Evolutionary conservation across 2,888 invertebrate genomes (phyloP), one percentile per base, ranked within the genome.

Genomic region (Esperia sulphurella): DNA sequence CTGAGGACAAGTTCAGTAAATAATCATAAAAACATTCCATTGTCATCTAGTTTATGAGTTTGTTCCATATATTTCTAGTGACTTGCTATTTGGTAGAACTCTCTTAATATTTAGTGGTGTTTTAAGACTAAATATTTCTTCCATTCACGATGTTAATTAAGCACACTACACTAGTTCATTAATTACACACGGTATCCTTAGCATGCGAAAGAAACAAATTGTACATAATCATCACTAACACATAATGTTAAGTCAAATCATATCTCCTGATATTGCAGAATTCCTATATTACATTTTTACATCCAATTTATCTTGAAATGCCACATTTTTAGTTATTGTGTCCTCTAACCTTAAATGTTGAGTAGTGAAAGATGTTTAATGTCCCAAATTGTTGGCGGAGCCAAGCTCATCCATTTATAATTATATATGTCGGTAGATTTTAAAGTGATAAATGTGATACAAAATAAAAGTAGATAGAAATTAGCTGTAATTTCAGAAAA

Each of bases 381-480:
- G 14, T 46, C 14, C 14, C 21, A 37, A 28, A 40, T 37, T n/a
- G 6, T 37, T 39, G 39, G 52, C 55, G 54, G 63, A 66, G 70
- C 65, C 50, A 62, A 61, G 65, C 69, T 69, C 68, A 53, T 57
- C 52, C 44, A 52, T 56, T 41, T 65, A 69, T 59, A 52, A 55
- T 41, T 65, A 69, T 59, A 55, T 58, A 60, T 73, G 65, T 66
- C 60, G 51, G 61, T 76, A 68, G 63, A 48, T 59, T 73, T 37
- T 33, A 39, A 73, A 70, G 67, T 72, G 63, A 66, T 77, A 66
- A 75, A 78, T 81, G 79, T 79, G 81, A 78, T 79, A 80, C 61
- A 68, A 71, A 71, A 63, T 68, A 65, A 66, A 39, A 43, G 9
- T 31, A 33, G 35, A 6, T 33, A 35, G 31, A 35, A 21, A 43